phyloP scores from a whole-genome alignment of 2,888 invertebrate genomes.

The Xanthia togata region DNA sequence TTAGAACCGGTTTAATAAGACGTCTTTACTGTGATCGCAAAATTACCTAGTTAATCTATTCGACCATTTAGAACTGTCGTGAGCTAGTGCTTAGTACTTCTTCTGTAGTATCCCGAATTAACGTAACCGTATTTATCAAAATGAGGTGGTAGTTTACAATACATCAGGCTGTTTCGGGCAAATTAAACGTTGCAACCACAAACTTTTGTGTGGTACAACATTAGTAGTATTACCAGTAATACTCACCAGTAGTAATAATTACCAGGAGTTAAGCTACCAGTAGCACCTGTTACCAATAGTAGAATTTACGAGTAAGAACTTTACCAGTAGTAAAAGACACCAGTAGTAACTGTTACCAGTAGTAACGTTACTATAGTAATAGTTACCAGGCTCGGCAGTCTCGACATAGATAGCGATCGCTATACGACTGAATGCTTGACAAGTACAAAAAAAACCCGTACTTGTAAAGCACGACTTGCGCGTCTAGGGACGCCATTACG shows the following conservation, averaged over 20 bases:
- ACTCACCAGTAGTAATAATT: not conserved
- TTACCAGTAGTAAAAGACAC: not conserved
- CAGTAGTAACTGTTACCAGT: not conserved
- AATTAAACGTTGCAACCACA: not conserved
- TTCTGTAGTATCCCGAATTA: not conserved
- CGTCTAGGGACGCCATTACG: too few species aligned
- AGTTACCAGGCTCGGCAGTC: too few species aligned
- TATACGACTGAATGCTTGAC: too few species aligned
- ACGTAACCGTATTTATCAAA: not conserved
- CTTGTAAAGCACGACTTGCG: too few species aligned
- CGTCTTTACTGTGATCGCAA: slow-evolving; percentile 17
- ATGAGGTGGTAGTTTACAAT: not conserved
- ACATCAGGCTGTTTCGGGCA: not conserved
- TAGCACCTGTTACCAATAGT: not conserved
- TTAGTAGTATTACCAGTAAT: not conserved
- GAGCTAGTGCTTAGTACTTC: not conserved
- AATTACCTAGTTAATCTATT: slow-evolving; percentile 4
- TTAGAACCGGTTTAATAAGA: slow-evolving; percentile 16
- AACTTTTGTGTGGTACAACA: not conserved
- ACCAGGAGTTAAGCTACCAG: not conserved
- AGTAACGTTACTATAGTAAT: not conserved
- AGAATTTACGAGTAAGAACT: not conserved
- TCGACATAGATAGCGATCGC: too few species aligned
- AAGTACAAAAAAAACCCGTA: too few species aligned
- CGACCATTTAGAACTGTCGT: not conserved